Evolutionary conservation across 2,888 invertebrate species (phyloP), one percentile per base, ranked within the genome.

Genomic region (Diplazon laetatorius): DNA sequence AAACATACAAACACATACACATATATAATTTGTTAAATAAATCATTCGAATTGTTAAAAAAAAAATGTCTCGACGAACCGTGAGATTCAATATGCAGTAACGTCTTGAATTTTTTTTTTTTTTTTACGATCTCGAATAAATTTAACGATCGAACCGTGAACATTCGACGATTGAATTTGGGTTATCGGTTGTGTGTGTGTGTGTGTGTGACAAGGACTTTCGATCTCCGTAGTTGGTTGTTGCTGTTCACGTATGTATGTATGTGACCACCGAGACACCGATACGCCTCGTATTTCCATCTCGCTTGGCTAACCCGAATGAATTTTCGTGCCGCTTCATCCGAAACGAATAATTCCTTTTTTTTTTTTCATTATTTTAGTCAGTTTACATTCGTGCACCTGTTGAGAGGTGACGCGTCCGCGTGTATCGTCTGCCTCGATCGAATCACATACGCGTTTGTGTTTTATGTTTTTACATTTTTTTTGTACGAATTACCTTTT

Each of bases 401-500:
- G 80, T 80, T 80, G 82, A 78, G 63, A 75, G 79, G 71, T 71
- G 30, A 30, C 57, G 76, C 77, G 68, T n/a, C n/a, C n/a, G n/a
- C n/a, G n/a, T n/a, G n/a, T n/a, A n/a, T n/a, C 76, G 69, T 62
- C 50, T 69, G 60, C 39, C 16, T 52, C 10, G 12, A 18, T 18
- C 16, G 22, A 2, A 6, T 30, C 20, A 18, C 50, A n/a, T 71
- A 76, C 69, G 69, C 73, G 42, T 70, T 72, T n/a, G 35, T 70
- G 62, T 66, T 70, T 30, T 30, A 30, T 30, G 2, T 6, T 30
- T 30, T 30, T 6, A 6, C 6, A 5, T 2, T 30, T 30, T 30
- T 30, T 30, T 30, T 30, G 4, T 9, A 14, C n/a, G 4, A 12
- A 4, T 10, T 42, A 0, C n/a, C 50, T 46, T 57, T 65, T 10